Evolutionary conservation across 2,888 invertebrate species (phyloP).

Genomic region (Hypsopygia costalis): DNA sequence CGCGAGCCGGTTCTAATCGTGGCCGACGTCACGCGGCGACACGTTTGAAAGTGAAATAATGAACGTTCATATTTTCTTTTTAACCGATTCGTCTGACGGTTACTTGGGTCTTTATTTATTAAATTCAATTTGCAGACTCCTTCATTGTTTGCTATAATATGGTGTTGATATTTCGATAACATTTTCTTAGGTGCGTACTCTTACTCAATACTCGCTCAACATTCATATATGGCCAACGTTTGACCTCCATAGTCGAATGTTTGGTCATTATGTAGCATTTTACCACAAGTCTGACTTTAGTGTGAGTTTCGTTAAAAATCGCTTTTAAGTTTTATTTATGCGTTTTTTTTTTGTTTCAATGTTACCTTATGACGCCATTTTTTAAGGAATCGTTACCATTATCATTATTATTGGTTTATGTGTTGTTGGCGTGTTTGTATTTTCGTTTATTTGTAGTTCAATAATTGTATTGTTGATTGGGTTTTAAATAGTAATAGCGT

Average conservation of each 20-base stretch:
- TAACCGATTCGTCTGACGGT: not conserved
- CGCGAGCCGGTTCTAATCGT: slow-evolving; percentile 11
- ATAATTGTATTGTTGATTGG: slow-evolving; percentile 32
- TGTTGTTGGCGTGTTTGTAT: slow-evolving; percentile 19
- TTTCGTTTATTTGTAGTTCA: slow-evolving; percentile 26
- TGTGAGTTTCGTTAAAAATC: slow-evolving; percentile 47
- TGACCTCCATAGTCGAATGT: slow-evolving; percentile 44
- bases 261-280: slow-evolving; percentile 44
- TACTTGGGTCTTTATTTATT: not conserved
- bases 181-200: not conserved
- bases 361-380: slow-evolving; percentile 50
- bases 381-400: slow-evolving; percentile 66
- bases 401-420: slow-evolving; percentile 25
- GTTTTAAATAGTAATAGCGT: slow-evolving; percentile 17
- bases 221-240: slow-evolving; percentile 37
- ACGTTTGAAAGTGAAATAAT: slow-evolving; percentile 12
- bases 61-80: slow-evolving; percentile 6
- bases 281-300: slow-evolving; percentile 55
- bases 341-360: slow-evolving; percentile 48
- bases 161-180: not conserved
- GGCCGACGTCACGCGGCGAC: slow-evolving; percentile 10
- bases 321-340: slow-evolving; percentile 47
- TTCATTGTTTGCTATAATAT: not conserved
- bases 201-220: slow-evolving; percentile 9
- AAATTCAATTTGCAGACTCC: not conserved